Evolutionary conservation across 2,113 vertebrate genomes (phyloP).

Genomic region (Corvus cornix): DNA sequence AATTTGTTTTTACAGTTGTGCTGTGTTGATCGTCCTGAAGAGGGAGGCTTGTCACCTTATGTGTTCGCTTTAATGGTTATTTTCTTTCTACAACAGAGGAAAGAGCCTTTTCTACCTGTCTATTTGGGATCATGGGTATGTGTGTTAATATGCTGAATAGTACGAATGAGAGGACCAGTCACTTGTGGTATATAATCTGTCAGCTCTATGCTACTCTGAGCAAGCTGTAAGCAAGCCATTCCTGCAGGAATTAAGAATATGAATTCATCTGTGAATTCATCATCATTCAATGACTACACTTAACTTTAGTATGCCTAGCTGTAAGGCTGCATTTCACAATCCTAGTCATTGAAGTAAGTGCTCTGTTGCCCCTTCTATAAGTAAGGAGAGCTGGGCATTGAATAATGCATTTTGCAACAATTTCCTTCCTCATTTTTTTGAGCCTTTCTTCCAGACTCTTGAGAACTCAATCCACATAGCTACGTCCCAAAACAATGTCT

Average conservation of each 20-base stretch:
- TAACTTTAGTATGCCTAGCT: background rate
- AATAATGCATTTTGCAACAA: background rate
- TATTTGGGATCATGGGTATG: constrained; percentile 89
- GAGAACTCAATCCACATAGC: background rate
- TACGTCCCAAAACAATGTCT: background rate
- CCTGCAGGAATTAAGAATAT: background rate
- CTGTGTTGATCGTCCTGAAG: constrained; percentile 85
- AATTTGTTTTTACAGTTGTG: constrained; percentile 79
- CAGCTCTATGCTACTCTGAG: background rate
- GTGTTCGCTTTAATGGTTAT: constrained; percentile 88
- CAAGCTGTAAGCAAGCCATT: background rate
- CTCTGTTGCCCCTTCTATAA: background rate
- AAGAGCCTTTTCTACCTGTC: constrained; percentile 83
- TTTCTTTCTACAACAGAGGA: constrained; percentile 92
- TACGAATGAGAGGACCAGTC: background rate
- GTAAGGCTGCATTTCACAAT: background rate
- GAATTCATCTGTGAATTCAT: background rate
- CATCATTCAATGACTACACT: background rate
- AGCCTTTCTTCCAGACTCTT: background rate
- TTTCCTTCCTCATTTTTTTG: background rate
- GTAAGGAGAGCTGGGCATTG: background rate
- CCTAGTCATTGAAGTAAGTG: background rate
- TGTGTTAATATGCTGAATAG: background rate
- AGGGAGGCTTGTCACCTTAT: constrained; percentile 89
- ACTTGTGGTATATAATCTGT: background rate